phyloP scores from a whole-genome alignment of 92 coral and sea anemone genomes.

The Muricea muricata region DNA sequence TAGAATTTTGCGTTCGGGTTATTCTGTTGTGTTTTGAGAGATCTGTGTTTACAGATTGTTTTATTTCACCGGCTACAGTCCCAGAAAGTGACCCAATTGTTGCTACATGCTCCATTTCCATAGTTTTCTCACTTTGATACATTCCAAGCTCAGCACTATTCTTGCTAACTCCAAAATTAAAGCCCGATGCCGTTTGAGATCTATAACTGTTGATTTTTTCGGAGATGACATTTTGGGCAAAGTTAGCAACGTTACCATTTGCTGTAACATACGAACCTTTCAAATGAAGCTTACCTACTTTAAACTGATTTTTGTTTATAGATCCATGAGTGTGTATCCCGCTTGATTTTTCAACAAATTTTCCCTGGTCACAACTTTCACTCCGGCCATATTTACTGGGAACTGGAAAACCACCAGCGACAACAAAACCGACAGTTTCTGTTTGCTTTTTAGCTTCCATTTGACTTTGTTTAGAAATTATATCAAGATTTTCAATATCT shows the following conservation, averaged over 20 bases:
- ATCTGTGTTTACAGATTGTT: slow-evolving; percentile 65
- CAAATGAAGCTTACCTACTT: slow-evolving; percentile 41
- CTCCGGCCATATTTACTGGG: slow-evolving; percentile 61
- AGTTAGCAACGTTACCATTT: slow-evolving; percentile 60
- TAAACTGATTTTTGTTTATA: slow-evolving; percentile 54
- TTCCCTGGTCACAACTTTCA: slow-evolving; percentile 55
- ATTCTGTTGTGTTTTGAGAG: slow-evolving; percentile 46
- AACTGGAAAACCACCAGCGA: slow-evolving; percentile 50
- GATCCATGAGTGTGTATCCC: slow-evolving; percentile 66
- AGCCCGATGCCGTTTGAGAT: slow-evolving; percentile 59
- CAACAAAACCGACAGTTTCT: slow-evolving; percentile 60
- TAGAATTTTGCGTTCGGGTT: slow-evolving; percentile 45
- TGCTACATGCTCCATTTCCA: slow-evolving; percentile 69
- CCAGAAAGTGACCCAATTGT: slow-evolving; percentile 69
- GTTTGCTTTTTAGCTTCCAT: slow-evolving; percentile 55
- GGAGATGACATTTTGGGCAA: slow-evolving; percentile 51
- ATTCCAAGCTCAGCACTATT: slow-evolving; percentile 55
- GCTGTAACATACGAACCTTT: slow-evolving; percentile 69
- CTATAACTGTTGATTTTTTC: slow-evolving; percentile 63
- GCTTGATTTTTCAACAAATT: slow-evolving; percentile 61
- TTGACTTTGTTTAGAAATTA: slow-evolving; percentile 62
- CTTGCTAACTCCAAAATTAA: slow-evolving; percentile 47
- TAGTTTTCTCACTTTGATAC: slow-evolving; percentile 39
- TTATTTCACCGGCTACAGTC: slow-evolving; percentile 50
- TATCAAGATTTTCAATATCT: slow-evolving; percentile 48